Conservation (phyloP, 2,797 vertebrate species). For the Neopelma chrysocephalum region DNA sequence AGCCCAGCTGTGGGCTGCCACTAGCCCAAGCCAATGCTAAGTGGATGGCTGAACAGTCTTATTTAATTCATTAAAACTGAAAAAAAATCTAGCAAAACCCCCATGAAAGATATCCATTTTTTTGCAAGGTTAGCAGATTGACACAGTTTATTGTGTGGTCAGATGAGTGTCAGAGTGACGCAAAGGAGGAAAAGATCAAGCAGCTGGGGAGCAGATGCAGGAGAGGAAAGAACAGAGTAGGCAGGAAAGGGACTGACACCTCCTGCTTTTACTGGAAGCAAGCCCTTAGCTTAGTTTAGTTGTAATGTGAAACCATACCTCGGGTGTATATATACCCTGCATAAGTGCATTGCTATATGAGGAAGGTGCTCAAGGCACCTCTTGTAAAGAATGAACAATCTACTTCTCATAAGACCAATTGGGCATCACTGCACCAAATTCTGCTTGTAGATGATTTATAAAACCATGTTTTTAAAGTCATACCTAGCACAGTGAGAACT, state of each 20-base stretch:
- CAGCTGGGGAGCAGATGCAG: neutral
- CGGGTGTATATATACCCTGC: neutral
- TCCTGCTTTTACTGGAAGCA: constrained; percentile 1
- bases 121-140: neutral
- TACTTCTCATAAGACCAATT: neutral
- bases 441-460: neutral
- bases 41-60: neutral
- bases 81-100: neutral
- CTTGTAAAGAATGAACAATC: neutral
- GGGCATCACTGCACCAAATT: neutral
- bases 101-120: neutral
- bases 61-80: neutral
- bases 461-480: neutral
- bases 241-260: neutral
- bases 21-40: neutral
- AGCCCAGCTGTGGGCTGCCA: neutral
- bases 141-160: neutral
- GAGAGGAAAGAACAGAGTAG: neutral
- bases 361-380: neutral
- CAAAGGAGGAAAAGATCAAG: constrained; percentile 16
- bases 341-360: neutral
- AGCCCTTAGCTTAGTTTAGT: neutral
- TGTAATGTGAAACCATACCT: neutral
- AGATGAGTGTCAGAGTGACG: neutral
- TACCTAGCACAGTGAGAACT: neutral